Evolutionary conservation across 2,888 invertebrate genomes (phyloP).

Genomic region (Spilosoma lubricipeda): DNA sequence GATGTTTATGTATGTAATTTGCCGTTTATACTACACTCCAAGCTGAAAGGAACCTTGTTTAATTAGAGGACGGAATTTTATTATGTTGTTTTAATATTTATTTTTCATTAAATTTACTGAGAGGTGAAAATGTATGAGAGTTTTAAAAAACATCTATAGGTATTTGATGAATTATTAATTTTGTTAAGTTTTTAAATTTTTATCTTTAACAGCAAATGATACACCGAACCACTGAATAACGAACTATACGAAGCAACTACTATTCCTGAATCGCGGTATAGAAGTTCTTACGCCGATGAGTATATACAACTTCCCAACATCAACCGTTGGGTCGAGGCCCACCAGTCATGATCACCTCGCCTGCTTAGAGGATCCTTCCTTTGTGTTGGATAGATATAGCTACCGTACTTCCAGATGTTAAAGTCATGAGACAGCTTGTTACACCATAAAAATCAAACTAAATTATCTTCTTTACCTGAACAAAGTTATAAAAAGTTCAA

Average conservation of each 20-base stretch:
- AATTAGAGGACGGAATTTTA: slow-evolving; percentile 36
- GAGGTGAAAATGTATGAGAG: not conserved
- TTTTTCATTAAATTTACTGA: slow-evolving; percentile 12
- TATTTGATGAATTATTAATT: too few relatives aligned
- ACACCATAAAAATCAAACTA: slow-evolving; percentile 12
- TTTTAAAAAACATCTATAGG: not conserved
- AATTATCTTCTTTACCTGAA: slow-evolving; percentile 14
- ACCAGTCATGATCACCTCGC: not conserved
- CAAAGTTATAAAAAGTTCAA: slow-evolving; percentile 27
- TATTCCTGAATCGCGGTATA: too few relatives aligned
- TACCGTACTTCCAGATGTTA: not conserved
- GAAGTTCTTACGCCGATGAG: too few relatives aligned
- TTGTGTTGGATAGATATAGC: too few relatives aligned
- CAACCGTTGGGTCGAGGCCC: too few relatives aligned
- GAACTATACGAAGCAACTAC: too few relatives aligned
- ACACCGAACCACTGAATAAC: too few relatives aligned
- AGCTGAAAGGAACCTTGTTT: slow-evolving; percentile 30
- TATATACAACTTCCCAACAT: too few relatives aligned
- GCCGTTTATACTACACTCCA: slow-evolving; percentile 43
- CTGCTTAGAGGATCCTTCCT: too few relatives aligned
- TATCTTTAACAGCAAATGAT: too few relatives aligned
- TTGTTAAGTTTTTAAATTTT: too few relatives aligned
- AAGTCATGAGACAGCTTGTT: slow-evolving; percentile 9
- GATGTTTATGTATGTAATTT: slow-evolving; percentile 77
- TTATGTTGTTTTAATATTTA: slow-evolving; percentile 21